These are phyloP conservation scores for Drosophila lacertosa DNA, from an alignment of 1,140 invertebrate species.

Conservation along the genomic window DNA sequence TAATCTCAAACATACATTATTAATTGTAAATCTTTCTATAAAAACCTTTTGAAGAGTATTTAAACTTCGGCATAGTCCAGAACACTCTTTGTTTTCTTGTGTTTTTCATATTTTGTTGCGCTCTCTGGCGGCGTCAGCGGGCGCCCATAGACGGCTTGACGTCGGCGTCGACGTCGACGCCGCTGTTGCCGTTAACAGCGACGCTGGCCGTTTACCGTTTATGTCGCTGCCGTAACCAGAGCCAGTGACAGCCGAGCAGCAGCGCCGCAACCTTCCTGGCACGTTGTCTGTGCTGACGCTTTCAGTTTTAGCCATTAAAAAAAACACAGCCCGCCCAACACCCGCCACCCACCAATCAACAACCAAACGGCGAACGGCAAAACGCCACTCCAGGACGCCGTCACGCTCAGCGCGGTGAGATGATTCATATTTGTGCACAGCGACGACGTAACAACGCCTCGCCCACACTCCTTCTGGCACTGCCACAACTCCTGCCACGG, in stretches of 20 bases:
- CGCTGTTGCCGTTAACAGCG: slow-evolving; percentile 23
- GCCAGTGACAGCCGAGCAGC: slow-evolving; percentile 19
- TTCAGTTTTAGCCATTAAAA: slow-evolving; percentile 16
- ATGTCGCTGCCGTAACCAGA: slow-evolving; percentile 48
- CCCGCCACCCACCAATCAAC: slow-evolving; percentile 40
- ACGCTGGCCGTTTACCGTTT: slow-evolving; percentile 33
- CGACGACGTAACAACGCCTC: slow-evolving; percentile 71
- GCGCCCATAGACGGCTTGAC: slow-evolving; percentile 51
- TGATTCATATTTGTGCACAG: slow-evolving; percentile 71
- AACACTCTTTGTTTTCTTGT: slow-evolving; percentile 19
- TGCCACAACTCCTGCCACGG: no score
- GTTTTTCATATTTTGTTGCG: slow-evolving; percentile 11
- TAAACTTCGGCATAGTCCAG: no score
- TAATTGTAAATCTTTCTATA: no score
- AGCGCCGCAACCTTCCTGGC: slow-evolving; percentile 26
- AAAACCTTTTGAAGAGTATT: no score
- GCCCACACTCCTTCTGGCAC: slow-evolving; percentile 34
- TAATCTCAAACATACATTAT: no score
- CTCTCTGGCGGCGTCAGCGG: slow-evolving; percentile 5
- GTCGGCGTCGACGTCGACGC: slow-evolving; percentile 18
- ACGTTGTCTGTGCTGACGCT: slow-evolving; percentile 51
- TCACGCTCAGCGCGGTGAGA: slow-evolving; percentile 70
- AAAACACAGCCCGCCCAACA: slow-evolving; percentile 9
- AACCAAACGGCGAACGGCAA: slow-evolving; percentile 34
- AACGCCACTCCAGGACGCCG: slow-evolving; percentile 48